Evolutionary conservation across 2,888 invertebrate genomes (phyloP).

Genomic region (Eupithecia dodoneata): DNA sequence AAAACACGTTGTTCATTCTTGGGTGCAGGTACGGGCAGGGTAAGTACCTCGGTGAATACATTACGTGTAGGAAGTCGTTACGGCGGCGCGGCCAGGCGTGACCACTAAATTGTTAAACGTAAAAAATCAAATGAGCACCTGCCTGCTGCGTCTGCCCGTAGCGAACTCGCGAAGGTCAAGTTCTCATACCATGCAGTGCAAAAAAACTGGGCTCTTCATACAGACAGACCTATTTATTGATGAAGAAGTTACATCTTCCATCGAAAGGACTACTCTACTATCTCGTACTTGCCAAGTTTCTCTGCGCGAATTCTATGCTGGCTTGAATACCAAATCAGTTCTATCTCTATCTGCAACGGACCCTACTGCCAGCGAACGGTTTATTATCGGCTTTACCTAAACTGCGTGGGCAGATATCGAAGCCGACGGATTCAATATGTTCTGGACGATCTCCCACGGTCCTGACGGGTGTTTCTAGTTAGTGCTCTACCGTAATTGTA

Average conservation of each 20-base stretch:
- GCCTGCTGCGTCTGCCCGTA: constrained; percentile 21
- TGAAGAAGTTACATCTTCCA: neutral
- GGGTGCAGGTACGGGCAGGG: constrained; percentile 12
- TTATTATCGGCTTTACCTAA: neutral
- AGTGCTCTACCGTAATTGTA: neutral
- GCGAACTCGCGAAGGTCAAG: constrained; percentile 22
- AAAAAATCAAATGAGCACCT: constrained; percentile 29
- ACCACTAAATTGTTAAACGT: constrained; percentile 29
- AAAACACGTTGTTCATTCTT: neutral
- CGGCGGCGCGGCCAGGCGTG: constrained; percentile 31
- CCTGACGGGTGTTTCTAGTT: neutral
- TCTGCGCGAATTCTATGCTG: neutral
- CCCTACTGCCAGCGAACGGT: neutral
- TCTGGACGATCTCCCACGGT: neutral
- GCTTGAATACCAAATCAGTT: neutral
- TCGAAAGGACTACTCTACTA: neutral
- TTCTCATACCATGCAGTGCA: neutral
- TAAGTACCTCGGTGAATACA: constrained; percentile 17
- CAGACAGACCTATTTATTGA: neutral
- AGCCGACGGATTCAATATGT: neutral
- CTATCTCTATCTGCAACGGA: neutral
- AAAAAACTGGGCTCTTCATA: neutral
- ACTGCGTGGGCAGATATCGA: neutral
- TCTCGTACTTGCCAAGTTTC: neutral
- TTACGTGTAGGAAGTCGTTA: constrained; percentile 33